Percentiles rank a stretch among this genome's conserved stretches.
These are phyloP conservation scores for Dicrurus megarhynchus DNA, from an alignment of 2,113 vertebrate species.

Conservation along the genomic window DNA sequence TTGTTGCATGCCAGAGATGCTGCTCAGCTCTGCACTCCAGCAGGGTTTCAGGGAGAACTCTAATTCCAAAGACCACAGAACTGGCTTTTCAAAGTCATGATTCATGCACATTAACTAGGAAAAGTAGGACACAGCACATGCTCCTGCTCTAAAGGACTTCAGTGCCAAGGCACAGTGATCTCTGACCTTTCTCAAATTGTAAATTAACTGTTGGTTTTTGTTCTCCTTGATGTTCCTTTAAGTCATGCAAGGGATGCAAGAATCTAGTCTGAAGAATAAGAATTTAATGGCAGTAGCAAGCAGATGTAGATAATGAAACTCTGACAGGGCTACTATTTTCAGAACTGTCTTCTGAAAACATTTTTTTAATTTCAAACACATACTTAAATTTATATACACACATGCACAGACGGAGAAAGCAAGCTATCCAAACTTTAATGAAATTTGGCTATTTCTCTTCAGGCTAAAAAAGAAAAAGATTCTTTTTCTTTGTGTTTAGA, in stretches of 20 bases:
- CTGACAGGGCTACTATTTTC: not conserved
- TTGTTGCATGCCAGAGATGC: not conserved
- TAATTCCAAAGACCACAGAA: not conserved
- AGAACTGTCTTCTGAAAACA: not conserved
- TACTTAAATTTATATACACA: not conserved
- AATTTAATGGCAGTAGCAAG: not conserved
- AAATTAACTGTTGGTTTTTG: not conserved
- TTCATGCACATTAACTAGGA: not conserved
- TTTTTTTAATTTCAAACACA: not conserved
- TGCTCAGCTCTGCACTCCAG: not conserved
- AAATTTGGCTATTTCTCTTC: not conserved
- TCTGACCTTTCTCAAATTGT: not conserved
- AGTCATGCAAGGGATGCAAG: not conserved
- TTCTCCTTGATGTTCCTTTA: not conserved
- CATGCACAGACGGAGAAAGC: fast-evolving
- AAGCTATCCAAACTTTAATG: not conserved
- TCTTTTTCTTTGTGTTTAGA: not conserved
- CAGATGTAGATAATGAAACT: not conserved
- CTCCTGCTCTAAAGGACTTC: not conserved
- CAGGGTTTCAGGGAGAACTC: not conserved
- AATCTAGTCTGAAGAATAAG: not conserved
- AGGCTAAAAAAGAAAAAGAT: not conserved
- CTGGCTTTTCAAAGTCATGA: not conserved
- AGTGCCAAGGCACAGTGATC: not conserved
- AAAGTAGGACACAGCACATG: not conserved